These are phyloP conservation scores for Hydrocynus forskahlii DNA, from an alignment of 2,797 vertebrate genomes.

Conservation along the genomic window DNA sequence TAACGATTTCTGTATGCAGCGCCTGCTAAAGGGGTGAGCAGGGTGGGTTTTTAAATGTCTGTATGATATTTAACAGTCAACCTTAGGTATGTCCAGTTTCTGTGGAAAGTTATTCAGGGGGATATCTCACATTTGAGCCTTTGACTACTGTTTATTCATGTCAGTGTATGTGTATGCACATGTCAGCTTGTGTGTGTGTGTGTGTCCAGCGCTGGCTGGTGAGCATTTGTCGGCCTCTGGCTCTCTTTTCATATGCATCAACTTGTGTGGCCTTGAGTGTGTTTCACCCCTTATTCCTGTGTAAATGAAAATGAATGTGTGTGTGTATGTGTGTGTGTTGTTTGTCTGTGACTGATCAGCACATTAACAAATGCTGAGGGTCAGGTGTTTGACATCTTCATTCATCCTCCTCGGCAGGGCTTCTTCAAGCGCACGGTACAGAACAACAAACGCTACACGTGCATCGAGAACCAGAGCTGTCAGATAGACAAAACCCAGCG, in stretches of 20 bases:
- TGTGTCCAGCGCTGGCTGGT: conserved; percentile 45
- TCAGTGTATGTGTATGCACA: conserved; percentile 48
- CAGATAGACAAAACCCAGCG: conserved; percentile 99
- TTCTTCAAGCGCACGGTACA: conserved; percentile 99
- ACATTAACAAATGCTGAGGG: conserved; percentile 75
- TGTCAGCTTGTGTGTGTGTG: conserved; percentile 41
- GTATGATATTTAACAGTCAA: conserved; percentile 23
- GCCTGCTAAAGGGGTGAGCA: background rate
- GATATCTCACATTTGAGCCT: conserved; percentile 34
- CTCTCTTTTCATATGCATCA: conserved; percentile 52
- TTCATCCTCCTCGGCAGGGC: conserved; percentile 79
- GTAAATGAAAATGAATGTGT: conserved; percentile 46
- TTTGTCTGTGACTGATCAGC: conserved; percentile 71
- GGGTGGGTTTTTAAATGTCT: background rate
- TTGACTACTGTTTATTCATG: conserved; percentile 58
- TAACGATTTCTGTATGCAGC: background rate
- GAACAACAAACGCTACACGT: conserved; percentile 99
- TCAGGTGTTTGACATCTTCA: conserved; percentile 78
- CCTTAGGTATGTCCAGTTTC: background rate
- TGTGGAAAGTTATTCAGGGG: conserved; percentile 24
- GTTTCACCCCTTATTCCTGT: conserved; percentile 41
- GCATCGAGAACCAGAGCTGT: conserved; percentile 99
- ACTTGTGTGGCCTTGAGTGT: conserved; percentile 56
- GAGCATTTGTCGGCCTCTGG: conserved; percentile 50
- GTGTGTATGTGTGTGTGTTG: conserved; percentile 54